Evolutionary conservation across 2,797 vertebrate species (phyloP).

Genomic region (Eulemur rubriventer): DNA sequence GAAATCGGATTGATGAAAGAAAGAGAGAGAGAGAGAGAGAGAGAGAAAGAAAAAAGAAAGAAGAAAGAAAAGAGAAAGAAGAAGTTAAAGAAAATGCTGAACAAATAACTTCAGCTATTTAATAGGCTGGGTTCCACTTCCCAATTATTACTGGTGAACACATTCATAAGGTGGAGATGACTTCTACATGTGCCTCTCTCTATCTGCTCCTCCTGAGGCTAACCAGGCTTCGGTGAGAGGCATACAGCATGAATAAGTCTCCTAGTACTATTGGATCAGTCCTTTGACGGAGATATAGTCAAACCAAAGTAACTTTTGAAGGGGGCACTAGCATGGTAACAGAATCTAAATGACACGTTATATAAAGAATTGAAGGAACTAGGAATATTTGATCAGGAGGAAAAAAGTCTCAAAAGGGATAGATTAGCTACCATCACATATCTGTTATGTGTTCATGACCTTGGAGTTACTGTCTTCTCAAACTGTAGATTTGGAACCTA

Average conservation of each 20-base stretch:
- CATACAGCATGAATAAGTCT: neutral
- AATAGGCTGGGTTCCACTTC: neutral
- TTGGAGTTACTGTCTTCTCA: neutral
- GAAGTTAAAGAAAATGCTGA: neutral
- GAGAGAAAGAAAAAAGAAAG: too few relatives aligned
- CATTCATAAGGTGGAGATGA: neutral
- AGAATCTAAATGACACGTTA: neutral
- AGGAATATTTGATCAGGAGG: neutral
- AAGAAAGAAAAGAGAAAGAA: neutral
- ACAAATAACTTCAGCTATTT: neutral
- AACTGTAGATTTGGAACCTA: neutral
- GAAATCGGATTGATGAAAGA: neutral
- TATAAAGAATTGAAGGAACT: neutral
- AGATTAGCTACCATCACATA: neutral
- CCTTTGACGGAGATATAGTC: neutral
- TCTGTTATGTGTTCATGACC: neutral
- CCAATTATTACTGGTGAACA: neutral
- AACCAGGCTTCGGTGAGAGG: neutral
- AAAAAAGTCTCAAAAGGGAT: neutral
- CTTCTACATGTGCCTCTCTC: neutral
- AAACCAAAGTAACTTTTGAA: neutral
- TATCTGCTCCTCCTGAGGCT: neutral
- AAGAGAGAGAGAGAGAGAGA: neutral
- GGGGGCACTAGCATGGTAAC: neutral
- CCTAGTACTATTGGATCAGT: neutral